Percentiles rank a stretch among this genome's conserved stretches.
phyloP scores from a whole-genome alignment of 1,140 invertebrate genomes.

The Leptinotarsa texana region DNA sequence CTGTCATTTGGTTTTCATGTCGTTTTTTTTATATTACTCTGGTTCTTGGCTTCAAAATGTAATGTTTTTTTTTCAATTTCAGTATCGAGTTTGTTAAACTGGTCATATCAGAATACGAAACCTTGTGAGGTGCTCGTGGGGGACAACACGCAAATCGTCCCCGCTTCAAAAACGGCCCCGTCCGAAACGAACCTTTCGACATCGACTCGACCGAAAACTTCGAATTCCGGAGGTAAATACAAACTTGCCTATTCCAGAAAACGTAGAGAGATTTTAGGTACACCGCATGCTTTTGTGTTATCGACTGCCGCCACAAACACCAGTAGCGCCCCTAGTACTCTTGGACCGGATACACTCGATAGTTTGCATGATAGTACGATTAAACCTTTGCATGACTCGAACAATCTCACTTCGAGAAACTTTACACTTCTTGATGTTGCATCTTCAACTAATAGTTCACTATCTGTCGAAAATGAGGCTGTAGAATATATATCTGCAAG shows the following conservation, averaged over 20 bases:
- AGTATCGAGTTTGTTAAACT: conserved; percentile 80
- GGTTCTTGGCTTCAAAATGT: too few relatives aligned
- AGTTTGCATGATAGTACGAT: conserved; percentile 46
- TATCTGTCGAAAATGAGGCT: neutral
- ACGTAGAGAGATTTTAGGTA: conserved; percentile 50
- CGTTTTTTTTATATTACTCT: too few relatives aligned
- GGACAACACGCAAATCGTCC: conserved; percentile 68
- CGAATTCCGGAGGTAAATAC: conserved; percentile 65
- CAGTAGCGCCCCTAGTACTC: conserved; percentile 32
- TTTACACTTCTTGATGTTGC: conserved; percentile 16
- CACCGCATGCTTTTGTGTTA: conserved; percentile 49
- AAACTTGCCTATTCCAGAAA: conserved; percentile 44
- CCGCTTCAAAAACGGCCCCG: conserved; percentile 65
- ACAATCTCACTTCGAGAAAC: conserved; percentile 22
- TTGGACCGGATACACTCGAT: conserved; percentile 36
- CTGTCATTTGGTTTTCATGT: too few relatives aligned
- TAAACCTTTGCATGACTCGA: conserved; percentile 33
- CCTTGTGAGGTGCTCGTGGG: conserved; percentile 82
- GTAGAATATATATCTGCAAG: neutral
- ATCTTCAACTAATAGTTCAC: conserved; percentile 15
- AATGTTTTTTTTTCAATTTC: conserved; percentile 50
- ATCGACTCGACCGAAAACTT: conserved; percentile 58
- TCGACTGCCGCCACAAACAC: conserved; percentile 35
- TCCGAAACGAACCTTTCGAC: conserved; percentile 67
- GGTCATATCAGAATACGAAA: conserved; percentile 77